Percentiles rank a stretch among this genome's conserved stretches.
Evolutionary conservation across 2,797 vertebrate genomes (phyloP).

Genomic region (Falco peregrinus): DNA sequence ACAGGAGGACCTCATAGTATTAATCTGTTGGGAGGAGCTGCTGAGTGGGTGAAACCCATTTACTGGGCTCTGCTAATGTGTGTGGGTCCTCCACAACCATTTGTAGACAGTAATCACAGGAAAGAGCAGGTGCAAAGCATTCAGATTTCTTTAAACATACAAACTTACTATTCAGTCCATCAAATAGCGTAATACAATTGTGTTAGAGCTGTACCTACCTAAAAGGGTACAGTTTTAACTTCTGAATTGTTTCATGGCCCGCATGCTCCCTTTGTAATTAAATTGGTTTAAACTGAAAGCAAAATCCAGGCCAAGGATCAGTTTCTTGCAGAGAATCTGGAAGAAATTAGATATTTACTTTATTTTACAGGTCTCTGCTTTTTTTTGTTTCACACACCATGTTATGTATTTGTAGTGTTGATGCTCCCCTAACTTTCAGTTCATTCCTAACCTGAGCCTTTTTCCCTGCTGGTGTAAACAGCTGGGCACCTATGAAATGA

Average conservation of each 20-base stretch:
- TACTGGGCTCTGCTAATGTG: background rate
- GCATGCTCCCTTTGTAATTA: background rate
- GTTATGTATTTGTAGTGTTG: background rate
- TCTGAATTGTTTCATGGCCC: background rate
- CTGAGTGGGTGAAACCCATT: background rate
- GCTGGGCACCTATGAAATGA: background rate
- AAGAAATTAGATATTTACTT: background rate
- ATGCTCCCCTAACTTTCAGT: background rate
- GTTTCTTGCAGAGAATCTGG: background rate
- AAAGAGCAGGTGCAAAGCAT: background rate
- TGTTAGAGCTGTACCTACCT: background rate
- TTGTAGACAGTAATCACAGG: background rate
- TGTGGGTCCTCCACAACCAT: background rate
- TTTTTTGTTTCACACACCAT: background rate
- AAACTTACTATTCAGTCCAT: background rate
- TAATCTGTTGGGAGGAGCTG: conserved; percentile 15
- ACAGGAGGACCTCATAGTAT: conserved; percentile 38
- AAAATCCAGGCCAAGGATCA: background rate
- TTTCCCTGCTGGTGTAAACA: background rate
- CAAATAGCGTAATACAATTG: background rate
- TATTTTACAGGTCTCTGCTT: background rate
- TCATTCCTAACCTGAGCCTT: background rate
- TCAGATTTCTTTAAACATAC: background rate
- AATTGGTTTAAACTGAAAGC: background rate
- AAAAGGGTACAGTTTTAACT: background rate